Percentiles rank a stretch among this genome's conserved stretches.
These are phyloP conservation scores for Agrotis segetum DNA, from an alignment of 2,888 invertebrate species.

Conservation along the genomic window DNA sequence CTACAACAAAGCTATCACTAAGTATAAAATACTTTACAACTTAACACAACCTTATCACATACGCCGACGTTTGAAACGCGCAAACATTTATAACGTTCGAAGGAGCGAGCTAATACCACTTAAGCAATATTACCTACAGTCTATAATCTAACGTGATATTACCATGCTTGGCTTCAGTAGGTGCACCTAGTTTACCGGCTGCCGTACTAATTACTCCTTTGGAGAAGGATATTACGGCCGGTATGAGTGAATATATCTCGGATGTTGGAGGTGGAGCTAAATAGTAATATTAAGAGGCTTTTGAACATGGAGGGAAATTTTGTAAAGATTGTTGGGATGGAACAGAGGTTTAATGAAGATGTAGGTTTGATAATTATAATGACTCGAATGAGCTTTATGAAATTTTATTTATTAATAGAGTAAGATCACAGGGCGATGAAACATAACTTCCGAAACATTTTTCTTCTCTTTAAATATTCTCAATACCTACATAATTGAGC, in stretches of 20 bases:
- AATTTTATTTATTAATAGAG: no score
- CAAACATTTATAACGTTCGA: conserved; percentile 12
- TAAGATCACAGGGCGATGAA: no score
- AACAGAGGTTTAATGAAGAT: no score
- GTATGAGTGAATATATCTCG: conserved; percentile 21
- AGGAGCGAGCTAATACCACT: conserved; percentile 21
- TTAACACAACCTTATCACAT: no score
- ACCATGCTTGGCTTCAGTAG: conserved; percentile 33
- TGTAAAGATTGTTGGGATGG: no score
- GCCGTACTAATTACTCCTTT: conserved; percentile 49
- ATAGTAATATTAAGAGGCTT: conserved; percentile 9
- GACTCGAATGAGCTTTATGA: no score
- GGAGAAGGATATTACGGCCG: conserved; percentile 36
- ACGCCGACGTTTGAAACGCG: no score
- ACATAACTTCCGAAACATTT: no score
- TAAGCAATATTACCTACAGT: conserved; percentile 40
- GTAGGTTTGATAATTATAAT: no score
- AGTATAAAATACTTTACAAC: no score
- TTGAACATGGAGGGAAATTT: background rate
- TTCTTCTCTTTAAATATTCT: no score
- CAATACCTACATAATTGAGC: no score
- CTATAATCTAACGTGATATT: conserved; percentile 50
- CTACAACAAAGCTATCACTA: background rate
- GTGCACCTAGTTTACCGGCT: conserved; percentile 45
- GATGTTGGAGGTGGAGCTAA: background rate